Evolutionary conservation across 2,797 vertebrate genomes (phyloP).

Genomic region (Pangasius sanitwongsei): DNA sequence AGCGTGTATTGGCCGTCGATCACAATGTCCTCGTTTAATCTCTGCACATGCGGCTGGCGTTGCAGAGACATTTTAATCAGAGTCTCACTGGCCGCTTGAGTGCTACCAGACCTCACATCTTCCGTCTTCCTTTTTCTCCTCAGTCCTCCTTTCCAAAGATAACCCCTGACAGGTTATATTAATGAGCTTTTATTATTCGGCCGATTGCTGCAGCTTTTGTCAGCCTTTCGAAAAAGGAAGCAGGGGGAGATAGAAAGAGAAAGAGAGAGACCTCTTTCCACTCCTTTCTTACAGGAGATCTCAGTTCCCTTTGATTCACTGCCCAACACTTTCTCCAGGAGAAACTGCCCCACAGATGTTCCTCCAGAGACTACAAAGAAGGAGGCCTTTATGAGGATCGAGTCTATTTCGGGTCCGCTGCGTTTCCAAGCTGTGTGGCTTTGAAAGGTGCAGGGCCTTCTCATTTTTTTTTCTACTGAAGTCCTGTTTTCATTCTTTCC

Average conservation of each 20-base stretch:
- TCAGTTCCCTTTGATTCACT: conserved; percentile 81
- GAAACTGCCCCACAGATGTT: conserved; percentile 86
- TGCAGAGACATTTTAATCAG: conserved; percentile 41
- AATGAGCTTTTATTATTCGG: conserved; percentile 78
- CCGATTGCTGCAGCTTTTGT: conserved; percentile 72
- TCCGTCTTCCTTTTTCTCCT: conserved; percentile 62
- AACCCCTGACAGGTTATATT: conserved; percentile 77
- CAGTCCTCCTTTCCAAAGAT: conserved; percentile 76
- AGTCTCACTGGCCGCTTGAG: conserved; percentile 52
- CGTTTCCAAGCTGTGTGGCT: conserved; percentile 75
- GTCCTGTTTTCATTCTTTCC: conserved; percentile 76
- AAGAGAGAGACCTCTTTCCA: conserved; percentile 68
- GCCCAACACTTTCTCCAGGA: conserved; percentile 79
- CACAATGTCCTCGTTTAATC: conserved; percentile 40
- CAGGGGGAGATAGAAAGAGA: conserved; percentile 32
- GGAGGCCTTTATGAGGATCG: conserved; percentile 79
- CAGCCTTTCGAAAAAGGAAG: conserved; percentile 31
- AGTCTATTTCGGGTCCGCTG: conserved; percentile 78
- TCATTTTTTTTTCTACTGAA: conserved; percentile 65
- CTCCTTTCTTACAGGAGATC: conserved; percentile 76
- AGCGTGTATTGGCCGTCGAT: neutral
- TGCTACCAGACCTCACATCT: conserved; percentile 63
- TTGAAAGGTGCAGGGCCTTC: conserved; percentile 67
- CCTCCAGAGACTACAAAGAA: conserved; percentile 84
- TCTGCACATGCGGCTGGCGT: conserved; percentile 37